Evolutionary conservation across 2,113 vertebrate genomes (phyloP).

Genomic region (Jacana jacana): DNA sequence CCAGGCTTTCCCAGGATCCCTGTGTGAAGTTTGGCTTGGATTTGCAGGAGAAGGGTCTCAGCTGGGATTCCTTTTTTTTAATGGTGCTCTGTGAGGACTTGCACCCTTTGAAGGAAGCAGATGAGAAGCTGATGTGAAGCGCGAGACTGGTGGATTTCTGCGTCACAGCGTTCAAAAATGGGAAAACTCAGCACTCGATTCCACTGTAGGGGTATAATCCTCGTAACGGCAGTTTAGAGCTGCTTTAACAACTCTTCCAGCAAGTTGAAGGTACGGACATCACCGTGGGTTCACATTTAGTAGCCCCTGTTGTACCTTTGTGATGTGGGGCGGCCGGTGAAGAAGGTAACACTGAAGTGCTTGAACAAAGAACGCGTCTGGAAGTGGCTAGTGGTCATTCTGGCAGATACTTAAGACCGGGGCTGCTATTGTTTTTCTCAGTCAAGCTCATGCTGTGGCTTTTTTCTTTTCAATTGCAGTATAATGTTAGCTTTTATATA

Average conservation of each 20-base stretch:
- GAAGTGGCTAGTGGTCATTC: conserved; percentile 47
- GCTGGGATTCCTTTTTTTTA: neutral
- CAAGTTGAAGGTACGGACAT: neutral
- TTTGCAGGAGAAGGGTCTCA: neutral
- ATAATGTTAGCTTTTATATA: conserved; percentile 43
- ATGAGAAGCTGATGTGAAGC: neutral
- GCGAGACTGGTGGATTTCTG: rapidly evolving
- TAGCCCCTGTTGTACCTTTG: neutral
- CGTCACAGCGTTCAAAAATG: rapidly evolving
- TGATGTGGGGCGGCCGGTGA: neutral
- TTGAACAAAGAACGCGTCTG: conserved; percentile 22
- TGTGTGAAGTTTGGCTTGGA: rapidly evolving
- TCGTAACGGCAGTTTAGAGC: rapidly evolving
- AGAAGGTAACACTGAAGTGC: neutral
- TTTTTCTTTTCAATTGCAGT: conserved; percentile 36
- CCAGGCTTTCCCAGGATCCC: rapidly evolving
- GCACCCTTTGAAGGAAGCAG: neutral
- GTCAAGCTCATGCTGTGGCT: conserved; percentile 27
- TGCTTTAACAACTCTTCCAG: rapidly evolving
- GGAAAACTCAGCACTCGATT: rapidly evolving
- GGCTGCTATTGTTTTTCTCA: conserved; percentile 43
- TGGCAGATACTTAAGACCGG: neutral
- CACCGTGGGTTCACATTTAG: rapidly evolving
- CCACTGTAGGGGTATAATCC: rapidly evolving
- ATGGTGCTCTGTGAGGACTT: neutral